A percentile compares a stretch with the other conserved stretches of the same genome.
Evolutionary conservation across 1,140 invertebrate genomes (phyloP).

Genomic region (Leptoteleia sp.): DNA sequence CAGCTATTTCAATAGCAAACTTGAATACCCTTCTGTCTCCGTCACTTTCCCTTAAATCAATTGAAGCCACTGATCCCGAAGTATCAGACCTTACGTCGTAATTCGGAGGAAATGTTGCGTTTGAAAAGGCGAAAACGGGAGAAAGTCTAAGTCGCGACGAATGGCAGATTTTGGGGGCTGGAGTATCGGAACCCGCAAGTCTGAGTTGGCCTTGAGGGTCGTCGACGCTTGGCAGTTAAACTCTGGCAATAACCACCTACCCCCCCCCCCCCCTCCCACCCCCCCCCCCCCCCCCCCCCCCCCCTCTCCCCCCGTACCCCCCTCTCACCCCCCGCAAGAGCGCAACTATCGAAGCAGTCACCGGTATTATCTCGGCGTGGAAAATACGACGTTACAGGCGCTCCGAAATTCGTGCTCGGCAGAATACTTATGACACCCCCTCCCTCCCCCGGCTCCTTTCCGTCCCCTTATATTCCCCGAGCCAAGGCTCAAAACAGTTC

Average conservation of each 20-base stretch:
- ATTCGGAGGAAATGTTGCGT: constrained; percentile 34
- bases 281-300: too few relatives aligned
- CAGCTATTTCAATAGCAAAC: constrained; percentile 18
- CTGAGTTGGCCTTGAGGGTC: constrained; percentile 61
- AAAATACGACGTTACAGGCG: constrained; percentile 72
- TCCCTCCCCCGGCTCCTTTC: constrained; percentile 58
- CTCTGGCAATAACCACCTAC: constrained; percentile 64
- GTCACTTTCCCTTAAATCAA: constrained; percentile 23
- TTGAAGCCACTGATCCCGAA: constrained; percentile 25
- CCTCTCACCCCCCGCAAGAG: constrained; percentile 46
- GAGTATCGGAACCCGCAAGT: constrained; percentile 49
- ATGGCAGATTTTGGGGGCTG: constrained; percentile 24
- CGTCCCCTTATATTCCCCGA: constrained; percentile 67
- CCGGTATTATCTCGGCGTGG: constrained; percentile 71
- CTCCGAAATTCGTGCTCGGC: constrained; percentile 67
- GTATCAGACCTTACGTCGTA: constrained; percentile 5
- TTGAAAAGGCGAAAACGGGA: constrained; percentile 44
- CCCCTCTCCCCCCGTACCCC: too few relatives aligned
- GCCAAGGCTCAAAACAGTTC: too few relatives aligned
- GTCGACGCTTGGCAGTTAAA: constrained; percentile 56
- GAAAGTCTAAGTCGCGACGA: constrained; percentile 33
- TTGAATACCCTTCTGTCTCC: constrained; percentile 13
- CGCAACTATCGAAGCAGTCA: constrained; percentile 65
- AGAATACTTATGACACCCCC: constrained; percentile 73
- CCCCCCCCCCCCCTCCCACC: too few relatives aligned